Percentiles rank a stretch among this genome's conserved stretches.
phyloP scores from a whole-genome alignment of 2,888 invertebrate genomes.

The Alloscopus bannaensis region DNA sequence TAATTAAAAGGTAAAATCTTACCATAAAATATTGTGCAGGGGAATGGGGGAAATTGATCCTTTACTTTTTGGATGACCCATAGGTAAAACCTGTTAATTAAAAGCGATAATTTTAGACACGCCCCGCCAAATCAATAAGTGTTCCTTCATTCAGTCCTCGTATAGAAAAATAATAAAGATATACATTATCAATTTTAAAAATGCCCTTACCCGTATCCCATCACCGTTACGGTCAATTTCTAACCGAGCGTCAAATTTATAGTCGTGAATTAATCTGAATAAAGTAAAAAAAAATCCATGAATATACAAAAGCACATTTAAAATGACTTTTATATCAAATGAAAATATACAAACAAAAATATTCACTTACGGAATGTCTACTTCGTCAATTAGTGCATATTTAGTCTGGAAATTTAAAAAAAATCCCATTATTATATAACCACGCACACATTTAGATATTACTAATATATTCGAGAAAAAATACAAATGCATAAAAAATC shows the following conservation, averaged over 20 bases:
- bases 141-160: no score
- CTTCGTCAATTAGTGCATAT: constrained; percentile 77
- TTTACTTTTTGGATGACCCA: constrained; percentile 73
- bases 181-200: no score
- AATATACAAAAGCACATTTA: not conserved
- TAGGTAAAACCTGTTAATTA: no score
- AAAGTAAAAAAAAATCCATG: not conserved
- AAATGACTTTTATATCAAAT: not conserved
- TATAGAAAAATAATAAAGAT: no score
- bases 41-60: constrained; percentile 64
- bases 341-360: no score
- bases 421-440: no score
- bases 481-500: constrained; percentile 58
- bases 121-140: no score
- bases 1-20: no score
- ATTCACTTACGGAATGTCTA: constrained; percentile 75
- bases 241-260: constrained; percentile 77
- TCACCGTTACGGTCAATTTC: constrained; percentile 77
- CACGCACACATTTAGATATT: no score
- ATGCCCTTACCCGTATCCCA: constrained; percentile 77
- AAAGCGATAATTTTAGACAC: no score
- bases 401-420: constrained; percentile 75
- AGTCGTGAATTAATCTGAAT: constrained; percentile 75
- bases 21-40: constrained; percentile 77
- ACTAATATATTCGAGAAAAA: no score